Evolutionary conservation across 1,140 invertebrate genomes (phyloP).

Genomic region (Drosophila micromelanica): DNA sequence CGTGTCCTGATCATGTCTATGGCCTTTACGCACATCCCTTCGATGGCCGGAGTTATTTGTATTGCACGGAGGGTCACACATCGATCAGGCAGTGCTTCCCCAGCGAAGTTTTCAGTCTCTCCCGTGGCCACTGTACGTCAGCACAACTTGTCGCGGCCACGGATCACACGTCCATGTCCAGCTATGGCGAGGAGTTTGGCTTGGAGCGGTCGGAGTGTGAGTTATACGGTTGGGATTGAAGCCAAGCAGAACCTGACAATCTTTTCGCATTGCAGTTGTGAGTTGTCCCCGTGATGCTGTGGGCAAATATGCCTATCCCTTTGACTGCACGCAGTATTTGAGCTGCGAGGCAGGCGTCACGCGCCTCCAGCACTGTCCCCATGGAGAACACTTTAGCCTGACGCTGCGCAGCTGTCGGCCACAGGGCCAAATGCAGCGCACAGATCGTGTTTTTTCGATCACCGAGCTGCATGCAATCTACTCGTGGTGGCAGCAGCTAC

Average conservation of each 20-base stretch:
- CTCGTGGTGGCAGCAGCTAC: constrained; percentile 56
- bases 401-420: constrained; percentile 42
- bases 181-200: neutral
- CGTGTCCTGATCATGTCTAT: constrained; percentile 51
- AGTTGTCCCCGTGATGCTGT: constrained; percentile 84
- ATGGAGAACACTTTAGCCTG: constrained; percentile 61
- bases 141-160: constrained; percentile 17
- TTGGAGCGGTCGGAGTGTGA: constrained; percentile 12
- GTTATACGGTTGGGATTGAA: neutral
- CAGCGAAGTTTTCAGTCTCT: constrained; percentile 54
- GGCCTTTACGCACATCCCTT: constrained; percentile 84
- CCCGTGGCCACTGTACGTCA: constrained; percentile 46
- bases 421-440: constrained; percentile 42
- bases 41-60: constrained; percentile 88
- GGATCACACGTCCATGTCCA: constrained; percentile 45
- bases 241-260: neutral
- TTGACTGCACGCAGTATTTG: constrained; percentile 87
- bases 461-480: constrained; percentile 42
- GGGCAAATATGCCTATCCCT: constrained; percentile 87
- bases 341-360: constrained; percentile 85
- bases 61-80: constrained; percentile 86
- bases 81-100: constrained; percentile 56
- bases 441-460: constrained; percentile 44
- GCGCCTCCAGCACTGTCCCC: constrained; percentile 86
- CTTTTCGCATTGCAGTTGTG: constrained; percentile 35